These are phyloP conservation scores for Danio tinwini DNA, from an alignment of 2,797 vertebrate genomes.

Conservation along the genomic window DNA sequence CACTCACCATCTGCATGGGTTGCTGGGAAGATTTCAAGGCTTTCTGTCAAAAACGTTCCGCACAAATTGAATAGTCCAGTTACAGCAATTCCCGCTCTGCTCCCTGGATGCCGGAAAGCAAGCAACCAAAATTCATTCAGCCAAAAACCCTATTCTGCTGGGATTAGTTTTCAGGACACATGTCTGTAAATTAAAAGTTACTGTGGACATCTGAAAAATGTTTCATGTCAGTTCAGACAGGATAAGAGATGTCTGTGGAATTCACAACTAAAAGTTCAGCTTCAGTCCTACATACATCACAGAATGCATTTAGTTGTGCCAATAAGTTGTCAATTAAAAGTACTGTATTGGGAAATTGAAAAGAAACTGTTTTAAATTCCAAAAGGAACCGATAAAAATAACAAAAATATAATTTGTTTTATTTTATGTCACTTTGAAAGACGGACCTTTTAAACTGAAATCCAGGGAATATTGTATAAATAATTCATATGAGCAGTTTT, in stretches of 20 bases:
- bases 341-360: not conserved
- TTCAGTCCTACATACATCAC: not conserved
- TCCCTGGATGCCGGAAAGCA: constrained; percentile 7
- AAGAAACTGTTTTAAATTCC: not conserved
- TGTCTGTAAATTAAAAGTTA: not conserved
- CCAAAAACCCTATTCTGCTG: not conserved
- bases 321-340: not conserved
- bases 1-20: constrained; percentile 31
- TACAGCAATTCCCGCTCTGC: not conserved
- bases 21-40: constrained; percentile 11
- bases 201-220: not conserved
- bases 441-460: no score
- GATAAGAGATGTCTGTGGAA: not conserved
- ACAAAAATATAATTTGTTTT: not conserved
- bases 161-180: not conserved
- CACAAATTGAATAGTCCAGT: constrained; percentile 28
- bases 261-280: not conserved
- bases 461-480: no score
- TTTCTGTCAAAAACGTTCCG: constrained; percentile 12
- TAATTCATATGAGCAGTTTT: no score
- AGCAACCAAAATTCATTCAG: constrained; percentile 13
- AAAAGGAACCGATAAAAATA: not conserved
- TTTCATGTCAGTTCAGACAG: not conserved
- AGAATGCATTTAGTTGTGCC: not conserved
- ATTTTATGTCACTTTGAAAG: not conserved